phyloP scores from a whole-genome alignment of 2,113 vertebrate species.

The Lontra canadensis region DNA sequence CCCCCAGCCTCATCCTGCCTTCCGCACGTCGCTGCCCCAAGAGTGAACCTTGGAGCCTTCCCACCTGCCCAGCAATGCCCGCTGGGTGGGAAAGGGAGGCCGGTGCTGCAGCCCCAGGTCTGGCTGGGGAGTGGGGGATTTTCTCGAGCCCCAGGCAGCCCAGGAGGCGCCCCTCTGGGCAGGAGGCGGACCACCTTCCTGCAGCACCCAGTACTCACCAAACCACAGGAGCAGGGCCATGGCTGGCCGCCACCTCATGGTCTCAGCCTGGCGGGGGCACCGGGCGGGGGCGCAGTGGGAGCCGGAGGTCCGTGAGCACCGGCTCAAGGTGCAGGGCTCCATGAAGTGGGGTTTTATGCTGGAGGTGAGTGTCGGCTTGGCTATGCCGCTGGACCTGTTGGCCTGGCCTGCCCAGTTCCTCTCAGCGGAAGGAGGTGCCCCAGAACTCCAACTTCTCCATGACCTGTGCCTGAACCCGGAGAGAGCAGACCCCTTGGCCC shows the following conservation, averaged over 20 bases:
- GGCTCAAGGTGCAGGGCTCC: background rate
- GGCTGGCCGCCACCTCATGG: constrained; percentile 30
- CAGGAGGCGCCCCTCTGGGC: background rate
- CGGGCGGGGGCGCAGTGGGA: background rate
- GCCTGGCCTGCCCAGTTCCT: constrained; percentile 56
- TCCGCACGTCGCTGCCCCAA: background rate
- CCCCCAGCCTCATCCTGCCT: background rate
- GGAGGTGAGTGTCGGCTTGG: constrained; percentile 52
- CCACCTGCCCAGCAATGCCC: background rate
- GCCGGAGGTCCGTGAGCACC: background rate
- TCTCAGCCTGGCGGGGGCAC: background rate
- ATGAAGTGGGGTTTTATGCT: constrained; percentile 75
- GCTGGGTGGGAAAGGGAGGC: background rate
- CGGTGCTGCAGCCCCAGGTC: background rate
- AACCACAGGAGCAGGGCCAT: background rate
- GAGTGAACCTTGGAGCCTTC: background rate
- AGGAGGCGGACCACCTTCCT: no score
- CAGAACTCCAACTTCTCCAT: constrained; percentile 1
- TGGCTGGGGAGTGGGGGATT: background rate
- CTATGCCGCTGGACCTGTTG: constrained; percentile 70
- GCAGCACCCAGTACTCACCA: constrained; percentile 54
- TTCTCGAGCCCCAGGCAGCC: background rate
- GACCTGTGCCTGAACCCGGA: constrained; percentile 60
- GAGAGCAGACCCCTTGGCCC: background rate
- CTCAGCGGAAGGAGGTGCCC: constrained; percentile 50